Evolutionary conservation across 2,888 invertebrate genomes (phyloP).

Genomic region (Drosophila buzzatii): DNA sequence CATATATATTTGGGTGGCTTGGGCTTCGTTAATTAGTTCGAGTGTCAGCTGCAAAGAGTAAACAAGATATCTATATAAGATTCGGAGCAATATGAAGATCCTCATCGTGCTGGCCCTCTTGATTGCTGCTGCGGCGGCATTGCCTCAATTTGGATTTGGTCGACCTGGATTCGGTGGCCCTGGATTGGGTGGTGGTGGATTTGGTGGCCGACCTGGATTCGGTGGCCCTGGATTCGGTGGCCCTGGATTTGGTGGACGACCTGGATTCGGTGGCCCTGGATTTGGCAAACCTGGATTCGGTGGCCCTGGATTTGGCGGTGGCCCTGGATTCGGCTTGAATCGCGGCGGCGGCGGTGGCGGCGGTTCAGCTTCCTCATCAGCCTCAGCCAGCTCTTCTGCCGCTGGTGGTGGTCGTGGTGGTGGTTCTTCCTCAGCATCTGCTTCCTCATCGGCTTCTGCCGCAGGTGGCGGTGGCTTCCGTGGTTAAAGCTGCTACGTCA

Average conservation of each 20-base stretch:
- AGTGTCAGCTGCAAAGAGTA: neutral
- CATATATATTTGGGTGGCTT: neutral
- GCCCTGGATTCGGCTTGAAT: slow-evolving; percentile 12
- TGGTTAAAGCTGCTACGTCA: slow-evolving; percentile 20
- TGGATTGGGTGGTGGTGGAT: slow-evolving; percentile 16
- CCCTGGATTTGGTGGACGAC: slow-evolving; percentile 17
- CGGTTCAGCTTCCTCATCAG: slow-evolving; percentile 29
- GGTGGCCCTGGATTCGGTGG: slow-evolving; percentile 12
- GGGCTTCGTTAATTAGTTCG: neutral
- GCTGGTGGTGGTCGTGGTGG: slow-evolving; percentile 23
- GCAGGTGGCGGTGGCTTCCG: slow-evolving; percentile 31
- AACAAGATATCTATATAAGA: neutral
- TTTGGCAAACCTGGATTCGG: slow-evolving; percentile 23
- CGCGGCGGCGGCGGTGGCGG: slow-evolving; percentile 28
- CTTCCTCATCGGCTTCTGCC: slow-evolving; percentile 23
- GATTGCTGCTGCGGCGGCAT: slow-evolving; percentile 69
- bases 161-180: slow-evolving; percentile 18
- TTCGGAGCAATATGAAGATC: slow-evolving; percentile 67
- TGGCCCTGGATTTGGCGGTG: slow-evolving; percentile 6
- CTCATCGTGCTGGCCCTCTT: slow-evolving; percentile 71
- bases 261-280: slow-evolving; percentile 21
- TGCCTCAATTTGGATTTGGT: slow-evolving; percentile 50
- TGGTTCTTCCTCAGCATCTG: slow-evolving; percentile 24
- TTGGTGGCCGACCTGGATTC: slow-evolving; percentile 13
- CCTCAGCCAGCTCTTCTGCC: slow-evolving; percentile 31